These are phyloP conservation scores for Acanthoscelides obtectus DNA, from an alignment of 2,888 invertebrate genomes.

Conservation along the genomic window DNA sequence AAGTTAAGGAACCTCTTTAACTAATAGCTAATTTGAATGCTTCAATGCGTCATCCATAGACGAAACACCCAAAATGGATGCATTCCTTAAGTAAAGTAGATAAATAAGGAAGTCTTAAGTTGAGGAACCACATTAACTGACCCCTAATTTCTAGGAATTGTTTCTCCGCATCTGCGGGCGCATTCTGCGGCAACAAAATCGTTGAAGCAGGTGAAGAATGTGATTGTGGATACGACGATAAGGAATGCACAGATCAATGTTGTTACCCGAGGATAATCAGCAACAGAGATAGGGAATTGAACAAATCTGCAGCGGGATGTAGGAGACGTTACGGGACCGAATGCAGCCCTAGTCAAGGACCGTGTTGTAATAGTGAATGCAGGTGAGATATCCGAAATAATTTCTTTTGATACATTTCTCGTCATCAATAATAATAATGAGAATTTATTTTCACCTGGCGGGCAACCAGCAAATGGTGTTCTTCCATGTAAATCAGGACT, in stretches of 20 bases:
- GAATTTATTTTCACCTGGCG: too few species aligned
- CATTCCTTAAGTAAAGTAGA: too few species aligned
- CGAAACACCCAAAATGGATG: too few species aligned
- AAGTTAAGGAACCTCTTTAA: too few species aligned
- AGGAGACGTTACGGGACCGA: constrained; percentile 70
- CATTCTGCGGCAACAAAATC: constrained; percentile 99
- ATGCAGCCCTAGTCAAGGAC: constrained; percentile 96
- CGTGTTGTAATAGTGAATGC: constrained; percentile 87
- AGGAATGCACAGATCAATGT: constrained; percentile 82
- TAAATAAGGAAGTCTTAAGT: too few species aligned
- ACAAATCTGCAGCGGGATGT: constrained; percentile 74
- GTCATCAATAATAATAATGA: too few species aligned
- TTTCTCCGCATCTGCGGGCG: constrained; percentile 80
- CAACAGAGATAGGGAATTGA: constrained; percentile 62
- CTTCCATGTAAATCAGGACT: too few species aligned
- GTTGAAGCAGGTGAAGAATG: constrained; percentile 97
- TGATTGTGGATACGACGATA: constrained; percentile 91
- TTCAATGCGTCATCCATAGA: too few species aligned
- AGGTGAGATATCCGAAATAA: constrained; percentile 41
- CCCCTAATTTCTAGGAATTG: constrained; percentile 10
- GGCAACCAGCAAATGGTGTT: too few species aligned
- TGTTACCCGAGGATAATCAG: constrained; percentile 85
- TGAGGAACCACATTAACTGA: too few species aligned
- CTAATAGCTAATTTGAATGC: too few species aligned
- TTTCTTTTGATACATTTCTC: too few species aligned